Evolutionary conservation across 2,888 invertebrate genomes (phyloP).

Genomic region (Hirtodrosophila duncani): DNA sequence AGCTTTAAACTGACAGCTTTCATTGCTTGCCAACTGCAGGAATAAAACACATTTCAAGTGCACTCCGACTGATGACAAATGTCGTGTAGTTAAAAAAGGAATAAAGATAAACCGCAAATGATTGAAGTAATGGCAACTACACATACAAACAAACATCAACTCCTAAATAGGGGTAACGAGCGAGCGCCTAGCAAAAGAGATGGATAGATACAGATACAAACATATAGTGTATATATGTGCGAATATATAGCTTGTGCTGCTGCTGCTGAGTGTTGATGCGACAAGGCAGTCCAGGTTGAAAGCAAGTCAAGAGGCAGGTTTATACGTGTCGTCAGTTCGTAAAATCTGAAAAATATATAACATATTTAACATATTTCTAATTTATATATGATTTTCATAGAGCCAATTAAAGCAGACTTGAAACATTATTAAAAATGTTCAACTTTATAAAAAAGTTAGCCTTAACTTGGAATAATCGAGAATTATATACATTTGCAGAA

Average conservation of each 20-base stretch:
- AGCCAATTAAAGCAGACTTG: neutral
- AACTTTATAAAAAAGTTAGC: no score
- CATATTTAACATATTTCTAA: neutral
- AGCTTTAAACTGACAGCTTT: constrained; percentile 39
- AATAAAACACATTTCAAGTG: constrained; percentile 51
- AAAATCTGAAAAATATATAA: neutral
- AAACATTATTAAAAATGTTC: no score
- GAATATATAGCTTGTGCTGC: neutral
- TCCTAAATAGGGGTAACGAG: constrained; percentile 31
- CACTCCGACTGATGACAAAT: constrained; percentile 52
- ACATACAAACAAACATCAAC: constrained; percentile 9
- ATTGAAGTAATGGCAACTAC: constrained; percentile 50
- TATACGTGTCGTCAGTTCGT: constrained; percentile 11
- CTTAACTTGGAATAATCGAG: no score
- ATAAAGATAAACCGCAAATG: constrained; percentile 53
- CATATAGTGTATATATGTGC: no score
- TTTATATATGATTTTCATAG: neutral
- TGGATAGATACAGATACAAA: neutral
- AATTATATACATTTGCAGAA: no score
- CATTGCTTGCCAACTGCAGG: constrained; percentile 32
- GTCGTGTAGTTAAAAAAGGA: constrained; percentile 32
- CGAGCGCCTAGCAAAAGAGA: constrained; percentile 3
- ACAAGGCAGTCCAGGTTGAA: constrained; percentile 2
- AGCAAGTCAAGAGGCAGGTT: constrained; percentile 14
- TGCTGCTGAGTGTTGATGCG: constrained; percentile 2